Evolutionary conservation across 2,113 vertebrate species (phyloP).

Genomic region (Phalacrocorax brasilianus): DNA sequence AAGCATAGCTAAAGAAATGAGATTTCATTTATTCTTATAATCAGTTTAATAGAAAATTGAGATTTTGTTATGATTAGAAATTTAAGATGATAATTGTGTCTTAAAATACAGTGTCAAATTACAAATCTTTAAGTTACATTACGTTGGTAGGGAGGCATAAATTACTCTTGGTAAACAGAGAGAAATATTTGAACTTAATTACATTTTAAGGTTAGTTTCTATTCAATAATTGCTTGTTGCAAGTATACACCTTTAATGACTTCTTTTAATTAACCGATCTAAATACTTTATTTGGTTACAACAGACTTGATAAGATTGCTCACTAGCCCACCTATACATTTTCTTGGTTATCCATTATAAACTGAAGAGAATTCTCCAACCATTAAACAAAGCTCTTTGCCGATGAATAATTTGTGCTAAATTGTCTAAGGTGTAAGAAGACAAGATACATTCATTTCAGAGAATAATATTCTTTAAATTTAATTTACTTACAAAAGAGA

Average conservation of each 20-base stretch:
- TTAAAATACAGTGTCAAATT: background rate
- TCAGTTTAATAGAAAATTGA: background rate
- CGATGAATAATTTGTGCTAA: background rate
- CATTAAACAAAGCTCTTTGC: background rate
- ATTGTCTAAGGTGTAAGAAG: background rate
- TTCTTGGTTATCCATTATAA: background rate
- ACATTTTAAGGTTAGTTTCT: background rate
- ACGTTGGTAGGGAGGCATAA: background rate
- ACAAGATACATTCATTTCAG: background rate
- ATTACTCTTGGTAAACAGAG: background rate
- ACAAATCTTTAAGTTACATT: background rate
- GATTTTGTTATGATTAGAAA: background rate
- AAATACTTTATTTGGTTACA: conserved; percentile 20
- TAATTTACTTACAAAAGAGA: background rate
- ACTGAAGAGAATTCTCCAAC: background rate
- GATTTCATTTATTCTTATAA: background rate
- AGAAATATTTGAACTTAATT: conserved; percentile 9
- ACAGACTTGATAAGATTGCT: background rate
- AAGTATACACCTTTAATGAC: background rate
- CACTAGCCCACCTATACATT: background rate
- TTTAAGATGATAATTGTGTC: background rate
- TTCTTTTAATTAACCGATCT: conserved; percentile 31
- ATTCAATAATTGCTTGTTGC: background rate
- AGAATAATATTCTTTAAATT: conserved; percentile 6
- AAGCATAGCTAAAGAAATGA: background rate